Base-by-base conservation (phyloP, 2,113 vertebrate species). In the Zosterops hypoxanthus region DNA sequence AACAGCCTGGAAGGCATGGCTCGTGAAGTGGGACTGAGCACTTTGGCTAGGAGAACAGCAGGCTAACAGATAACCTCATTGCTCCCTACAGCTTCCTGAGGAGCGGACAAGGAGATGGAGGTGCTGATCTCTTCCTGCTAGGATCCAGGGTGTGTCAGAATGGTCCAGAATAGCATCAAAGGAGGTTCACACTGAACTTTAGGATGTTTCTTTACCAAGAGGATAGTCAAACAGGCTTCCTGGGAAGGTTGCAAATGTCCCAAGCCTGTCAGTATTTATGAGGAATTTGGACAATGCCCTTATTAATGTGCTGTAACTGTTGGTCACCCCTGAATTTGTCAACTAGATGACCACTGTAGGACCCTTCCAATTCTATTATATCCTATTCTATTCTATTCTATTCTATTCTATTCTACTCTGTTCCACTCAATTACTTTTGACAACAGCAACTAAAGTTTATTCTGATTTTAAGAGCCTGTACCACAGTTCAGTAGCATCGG, bases 61-160 rank as follows among this genome's bases (percentile, higher is more conserved):
- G 26, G 7, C 13, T 64, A 34, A 69, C 7, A 13, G 10, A 3
- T 1, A 13, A 90, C 5, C 1, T 44, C 18, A 47, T 4, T 42
- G 61, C 11, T 57, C n/a, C 46, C 33, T 22, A 25, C 42, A 79
- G 42, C 14, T 52, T 87, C n/a, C 19, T 42, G 12, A 64, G 20
- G 19, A 57, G 5, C 3, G 3, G 6, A 42, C 9, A 23, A 42
- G 14, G 34, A 49, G 17, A 55, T 8, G 17, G 22, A 59, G 17
- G 3, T 39, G 39, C 14, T 60, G 20, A 44, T 8, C 39, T 70
- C 56, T 47, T 75, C 31, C 17, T 2, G 1, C 31, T 29, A 4
- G 3, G 1, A 33, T 76, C 13, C 80, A 56, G 21, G 3, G 3
- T 5, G 1, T 3, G 3, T 33, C 2, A 1, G 28, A 61, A 50